These are phyloP conservation scores for Pseudomyrmex concolor DNA, from an alignment of 1,140 invertebrate species.

Conservation along the genomic window DNA sequence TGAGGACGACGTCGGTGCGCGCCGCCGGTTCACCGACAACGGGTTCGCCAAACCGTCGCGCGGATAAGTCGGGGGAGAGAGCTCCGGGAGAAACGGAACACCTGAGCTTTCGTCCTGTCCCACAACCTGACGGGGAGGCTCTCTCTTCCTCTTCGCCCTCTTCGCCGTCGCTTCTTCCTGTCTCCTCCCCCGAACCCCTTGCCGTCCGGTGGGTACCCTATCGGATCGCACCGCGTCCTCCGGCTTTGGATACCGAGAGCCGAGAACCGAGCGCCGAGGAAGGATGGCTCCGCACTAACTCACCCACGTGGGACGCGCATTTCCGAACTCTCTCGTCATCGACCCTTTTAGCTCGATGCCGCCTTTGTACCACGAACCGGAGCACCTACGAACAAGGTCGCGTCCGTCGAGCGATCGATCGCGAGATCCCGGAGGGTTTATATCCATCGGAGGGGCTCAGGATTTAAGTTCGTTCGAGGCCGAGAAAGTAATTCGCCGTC, in stretches of 20 bases:
- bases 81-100: conserved; percentile 74
- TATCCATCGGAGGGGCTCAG: conserved; percentile 35
- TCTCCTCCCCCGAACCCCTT: conserved; percentile 35
- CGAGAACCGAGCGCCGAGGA: conserved; percentile 71
- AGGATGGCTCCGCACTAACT: conserved; percentile 80
- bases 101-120: conserved; percentile 73
- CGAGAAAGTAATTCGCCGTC: conserved; percentile 15
- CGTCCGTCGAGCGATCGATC: conserved; percentile 57
- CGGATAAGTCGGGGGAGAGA: conserved; percentile 50
- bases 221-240: conserved; percentile 47
- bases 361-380: conserved; percentile 63
- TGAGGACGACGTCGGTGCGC: conserved; percentile 67
- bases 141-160: conserved; percentile 40
- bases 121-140: conserved; percentile 31
- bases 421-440: conserved; percentile 66
- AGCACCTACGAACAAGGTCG: conserved; percentile 71
- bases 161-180: conserved; percentile 17
- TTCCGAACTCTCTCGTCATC: conserved; percentile 83
- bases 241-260: conserved; percentile 48
- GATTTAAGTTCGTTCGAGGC: conserved; percentile 54
- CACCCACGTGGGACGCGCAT: conserved; percentile 79
- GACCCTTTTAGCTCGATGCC: conserved; percentile 80
- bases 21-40: conserved; percentile 72
- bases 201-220: conserved; percentile 17
- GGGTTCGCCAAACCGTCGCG: conserved; percentile 70